These are phyloP conservation scores for Tenualosa ilisha DNA, from an alignment of 2,797 vertebrate species.

Conservation along the genomic window DNA sequence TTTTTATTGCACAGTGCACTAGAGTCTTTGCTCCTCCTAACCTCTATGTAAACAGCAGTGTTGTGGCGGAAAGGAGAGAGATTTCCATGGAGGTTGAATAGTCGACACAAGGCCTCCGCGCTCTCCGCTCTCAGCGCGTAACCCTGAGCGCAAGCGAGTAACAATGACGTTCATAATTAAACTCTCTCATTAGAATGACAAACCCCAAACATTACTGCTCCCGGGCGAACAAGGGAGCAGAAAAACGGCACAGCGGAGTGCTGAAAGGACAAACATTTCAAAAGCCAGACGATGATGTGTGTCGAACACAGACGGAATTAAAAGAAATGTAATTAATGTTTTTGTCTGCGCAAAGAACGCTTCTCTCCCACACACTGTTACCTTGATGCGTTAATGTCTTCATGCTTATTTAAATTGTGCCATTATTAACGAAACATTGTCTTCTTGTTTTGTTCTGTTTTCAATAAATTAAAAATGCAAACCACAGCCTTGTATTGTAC, in stretches of 20 bases:
- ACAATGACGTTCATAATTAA: constrained; percentile 50
- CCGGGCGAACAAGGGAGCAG: constrained; percentile 14
- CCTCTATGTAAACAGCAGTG: background rate
- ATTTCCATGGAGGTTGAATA: background rate
- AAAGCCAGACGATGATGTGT: constrained; percentile 55
- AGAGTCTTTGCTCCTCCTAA: background rate
- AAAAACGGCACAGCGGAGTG: constrained; percentile 24
- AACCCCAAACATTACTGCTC: constrained; percentile 52
- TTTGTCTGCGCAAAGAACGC: constrained; percentile 58
- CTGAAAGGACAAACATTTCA: constrained; percentile 58
- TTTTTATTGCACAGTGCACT: background rate
- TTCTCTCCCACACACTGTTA: constrained; percentile 51
- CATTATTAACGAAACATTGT: constrained; percentile 53
- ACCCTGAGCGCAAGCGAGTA: background rate
- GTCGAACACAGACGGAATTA: constrained; percentile 5
- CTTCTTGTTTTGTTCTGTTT: constrained; percentile 54
- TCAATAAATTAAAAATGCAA: constrained; percentile 54
- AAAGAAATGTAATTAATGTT: constrained; percentile 60
- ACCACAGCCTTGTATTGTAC: constrained; percentile 44
- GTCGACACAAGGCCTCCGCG: background rate
- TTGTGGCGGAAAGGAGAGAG: background rate
- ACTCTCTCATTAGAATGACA: constrained; percentile 63
- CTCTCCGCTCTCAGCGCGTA: background rate
- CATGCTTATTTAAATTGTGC: constrained; percentile 58
- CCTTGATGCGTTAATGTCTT: constrained; percentile 66